A percentile compares a stretch with the other conserved stretches of the same genome.
phyloP scores from a whole-genome alignment of 2,888 invertebrate species.

The Dryomyza anilis region DNA sequence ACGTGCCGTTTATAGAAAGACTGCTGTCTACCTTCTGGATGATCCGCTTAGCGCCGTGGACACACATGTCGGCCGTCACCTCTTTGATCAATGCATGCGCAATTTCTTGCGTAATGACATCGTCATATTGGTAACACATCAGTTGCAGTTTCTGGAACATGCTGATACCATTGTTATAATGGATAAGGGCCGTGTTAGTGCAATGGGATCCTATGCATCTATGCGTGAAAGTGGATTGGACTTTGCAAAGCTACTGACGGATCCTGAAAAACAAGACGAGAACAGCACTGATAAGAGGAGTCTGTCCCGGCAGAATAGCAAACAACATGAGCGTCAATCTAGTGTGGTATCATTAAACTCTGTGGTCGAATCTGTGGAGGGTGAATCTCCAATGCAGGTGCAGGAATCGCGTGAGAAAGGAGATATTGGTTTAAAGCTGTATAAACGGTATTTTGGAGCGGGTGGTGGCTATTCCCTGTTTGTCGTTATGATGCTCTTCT shows the following conservation, averaged over 20 bases:
- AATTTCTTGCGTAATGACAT: slow-evolving; percentile 68
- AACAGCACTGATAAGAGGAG: not conserved
- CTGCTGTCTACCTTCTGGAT: slow-evolving; percentile 86
- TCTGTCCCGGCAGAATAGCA: slow-evolving; percentile 48
- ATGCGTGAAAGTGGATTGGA: slow-evolving; percentile 76
- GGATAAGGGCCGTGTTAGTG: slow-evolving; percentile 58
- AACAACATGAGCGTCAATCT: slow-evolving; percentile 53
- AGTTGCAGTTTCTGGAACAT: slow-evolving; percentile 76
- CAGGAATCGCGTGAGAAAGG: slow-evolving; percentile 70
- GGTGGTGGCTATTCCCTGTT: slow-evolving; percentile 71
- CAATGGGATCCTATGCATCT: slow-evolving; percentile 73
- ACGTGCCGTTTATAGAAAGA: slow-evolving; percentile 82
- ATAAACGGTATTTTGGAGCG: slow-evolving; percentile 73
- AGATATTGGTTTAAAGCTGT: slow-evolving; percentile 67
- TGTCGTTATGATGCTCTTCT: slow-evolving; percentile 68
- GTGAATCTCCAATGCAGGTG: slow-evolving; percentile 59
- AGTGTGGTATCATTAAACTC: slow-evolving; percentile 63
- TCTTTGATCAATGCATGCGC: slow-evolving; percentile 72
- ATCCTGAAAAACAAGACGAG: slow-evolving; percentile 61
- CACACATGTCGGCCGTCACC: slow-evolving; percentile 84
- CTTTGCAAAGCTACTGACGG: slow-evolving; percentile 74
- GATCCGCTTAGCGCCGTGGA: slow-evolving; percentile 93
- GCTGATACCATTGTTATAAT: slow-evolving; percentile 65
- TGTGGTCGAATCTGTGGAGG: slow-evolving; percentile 59
- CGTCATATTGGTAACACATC: slow-evolving; percentile 81